A percentile compares a stretch with the other conserved stretches of the same genome.
Conservation (phyloP, 2,797 vertebrate species). For the Poeciliopsis gracilis region DNA sequence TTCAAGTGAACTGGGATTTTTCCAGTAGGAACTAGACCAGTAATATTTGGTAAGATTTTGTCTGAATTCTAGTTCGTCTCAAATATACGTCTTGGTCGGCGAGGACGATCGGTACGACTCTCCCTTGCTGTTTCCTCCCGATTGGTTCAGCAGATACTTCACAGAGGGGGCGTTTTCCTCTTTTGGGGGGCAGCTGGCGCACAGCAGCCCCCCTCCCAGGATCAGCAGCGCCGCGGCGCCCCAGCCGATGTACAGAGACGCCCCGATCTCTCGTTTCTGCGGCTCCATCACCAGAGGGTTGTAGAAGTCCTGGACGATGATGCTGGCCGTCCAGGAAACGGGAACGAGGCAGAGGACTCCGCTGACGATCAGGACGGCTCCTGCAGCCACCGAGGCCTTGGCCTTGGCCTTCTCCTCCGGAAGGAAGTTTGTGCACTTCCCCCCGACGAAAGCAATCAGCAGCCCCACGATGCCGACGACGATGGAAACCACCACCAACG, state of each 20-base stretch:
- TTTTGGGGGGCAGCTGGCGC: constrained; percentile 60
- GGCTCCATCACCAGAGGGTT: constrained; percentile 69
- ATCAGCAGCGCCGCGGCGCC: constrained; percentile 81
- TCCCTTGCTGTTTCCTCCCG: constrained; percentile 27
- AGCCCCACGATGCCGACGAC: constrained; percentile 69
- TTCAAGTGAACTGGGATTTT: no score
- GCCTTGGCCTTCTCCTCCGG: constrained; percentile 72
- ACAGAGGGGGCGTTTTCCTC: constrained; percentile 44
- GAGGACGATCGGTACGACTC: constrained; percentile 33
- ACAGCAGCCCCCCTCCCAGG: constrained; percentile 83
- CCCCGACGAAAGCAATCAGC: constrained; percentile 72
- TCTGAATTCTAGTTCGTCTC: constrained; percentile 13
- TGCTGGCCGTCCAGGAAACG: constrained; percentile 79
- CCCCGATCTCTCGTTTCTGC: constrained; percentile 87
- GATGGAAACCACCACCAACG: constrained; percentile 76
- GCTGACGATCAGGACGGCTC: constrained; percentile 74
- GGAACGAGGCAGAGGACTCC: constrained; percentile 79
- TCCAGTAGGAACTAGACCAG: no score
- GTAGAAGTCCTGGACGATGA: constrained; percentile 81
- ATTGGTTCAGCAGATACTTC: constrained; percentile 59
- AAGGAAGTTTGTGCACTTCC: constrained; percentile 85
- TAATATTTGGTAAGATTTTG: no score
- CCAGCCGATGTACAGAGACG: constrained; percentile 91
- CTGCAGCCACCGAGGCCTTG: constrained; percentile 65
- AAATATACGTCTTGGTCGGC: constrained; percentile 73